Evolutionary conservation across 1,140 invertebrate species (phyloP), one percentile per base, ranked within the genome.

Genomic region (Condylostylus longicornis): DNA sequence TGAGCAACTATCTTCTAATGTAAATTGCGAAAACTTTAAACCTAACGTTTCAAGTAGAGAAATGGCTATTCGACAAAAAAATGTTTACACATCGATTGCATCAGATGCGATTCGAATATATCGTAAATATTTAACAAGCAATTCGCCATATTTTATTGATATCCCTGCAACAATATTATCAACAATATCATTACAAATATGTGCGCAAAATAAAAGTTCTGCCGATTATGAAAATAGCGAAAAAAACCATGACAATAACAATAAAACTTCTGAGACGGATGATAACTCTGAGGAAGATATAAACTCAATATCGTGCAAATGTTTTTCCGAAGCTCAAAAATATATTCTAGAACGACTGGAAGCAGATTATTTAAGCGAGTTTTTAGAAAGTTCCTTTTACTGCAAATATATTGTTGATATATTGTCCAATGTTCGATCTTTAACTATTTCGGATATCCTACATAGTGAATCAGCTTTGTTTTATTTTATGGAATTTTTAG

Each of bases 401-500:
- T 84, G 80, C 51, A 88, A 86, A 61, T 80, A 89, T 66, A 86
- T 90, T 65, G 77, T 93, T 45, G 85, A 93, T 69, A 91, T 36
- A 65, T 59, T 23, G 44, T 51, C 84, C 44, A 89, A 82, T 7
- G 78, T 70, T 66, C 76, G 74, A 35, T 72, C 69, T 56, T 72
- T 93, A 13, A 73, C 73, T 27, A 65, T 94, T 20, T 69, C 75
- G 43, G 89, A 94, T 66, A 80, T 94, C 54, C 64, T 95, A 8
- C 82, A 83, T 59, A 86, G 87, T 66, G 84, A 91, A 61, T 76
- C 80, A 43, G 79, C 83, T 29, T 71, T 94, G 38, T 89, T 87
- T 60, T 90, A 88, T 62, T 91, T 94, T 50, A 91, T 88, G 67
- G 89, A 95, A 75, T 93, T 80, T 65, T 71, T 93, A 65, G 88